These are phyloP conservation scores for Hippocampus mohnikei DNA, from an alignment of 2,113 vertebrate genomes.

Conservation along the genomic window DNA sequence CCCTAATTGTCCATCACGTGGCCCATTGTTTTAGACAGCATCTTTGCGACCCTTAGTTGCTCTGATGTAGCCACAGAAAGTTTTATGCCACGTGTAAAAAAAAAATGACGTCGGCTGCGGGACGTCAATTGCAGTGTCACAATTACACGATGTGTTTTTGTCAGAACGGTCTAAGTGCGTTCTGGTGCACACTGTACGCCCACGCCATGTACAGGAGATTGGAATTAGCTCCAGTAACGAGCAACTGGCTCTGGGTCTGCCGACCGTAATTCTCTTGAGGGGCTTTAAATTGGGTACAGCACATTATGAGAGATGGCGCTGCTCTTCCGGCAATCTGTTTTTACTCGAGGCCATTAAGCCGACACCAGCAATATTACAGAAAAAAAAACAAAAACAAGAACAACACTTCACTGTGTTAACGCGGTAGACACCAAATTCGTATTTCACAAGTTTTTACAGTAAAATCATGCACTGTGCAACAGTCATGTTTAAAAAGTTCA, in stretches of 20 bases:
- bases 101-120: too few species aligned
- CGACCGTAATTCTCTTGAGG: background rate
- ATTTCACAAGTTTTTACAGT: background rate
- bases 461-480: background rate
- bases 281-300: background rate
- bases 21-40: too few species aligned
- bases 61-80: too few species aligned
- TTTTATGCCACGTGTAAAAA: too few species aligned
- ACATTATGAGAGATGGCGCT: background rate
- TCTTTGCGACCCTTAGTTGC: too few species aligned
- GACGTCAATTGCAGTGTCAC: background rate
- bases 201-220: background rate
- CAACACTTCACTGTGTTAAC: background rate
- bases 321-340: background rate
- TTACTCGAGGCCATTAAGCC: background rate
- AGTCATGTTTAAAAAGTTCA: background rate
- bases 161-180: background rate
- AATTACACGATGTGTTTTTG: background rate
- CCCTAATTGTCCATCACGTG: too few species aligned
- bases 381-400: background rate
- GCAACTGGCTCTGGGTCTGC: constrained; percentile 18
- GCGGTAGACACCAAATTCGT: background rate
- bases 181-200: background rate
- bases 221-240: constrained; percentile 8
- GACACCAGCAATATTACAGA: background rate